Evolutionary conservation across 2,797 vertebrate species (phyloP).

Genomic region (Anas capensis): DNA sequence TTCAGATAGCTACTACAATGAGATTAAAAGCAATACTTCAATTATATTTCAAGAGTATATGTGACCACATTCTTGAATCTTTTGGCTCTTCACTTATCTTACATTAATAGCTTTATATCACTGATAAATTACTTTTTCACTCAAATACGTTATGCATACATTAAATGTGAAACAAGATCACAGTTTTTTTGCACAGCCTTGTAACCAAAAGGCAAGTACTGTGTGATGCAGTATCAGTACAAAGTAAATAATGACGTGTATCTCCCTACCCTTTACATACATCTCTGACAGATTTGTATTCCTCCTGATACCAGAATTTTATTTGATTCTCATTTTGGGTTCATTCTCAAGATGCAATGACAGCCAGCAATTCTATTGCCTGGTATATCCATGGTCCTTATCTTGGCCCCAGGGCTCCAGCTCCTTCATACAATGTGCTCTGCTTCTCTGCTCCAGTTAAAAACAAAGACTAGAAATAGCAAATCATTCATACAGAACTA

Average conservation of each 20-base stretch:
- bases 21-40: constrained; percentile 1
- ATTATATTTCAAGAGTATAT: not conserved
- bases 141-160: not conserved
- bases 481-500: not conserved
- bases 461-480: not conserved
- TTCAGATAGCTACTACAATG: not conserved
- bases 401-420: not conserved
- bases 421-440: not conserved
- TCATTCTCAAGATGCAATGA: not conserved
- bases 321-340: not conserved
- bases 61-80: not conserved
- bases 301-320: not conserved
- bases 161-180: not conserved
- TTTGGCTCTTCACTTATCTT: not conserved
- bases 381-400: not conserved
- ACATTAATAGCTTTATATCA: not conserved
- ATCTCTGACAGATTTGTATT: not conserved
- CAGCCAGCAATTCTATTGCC: not conserved
- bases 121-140: not conserved
- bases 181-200: not conserved
- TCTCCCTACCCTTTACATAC: not conserved
- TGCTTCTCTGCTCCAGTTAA: not conserved
- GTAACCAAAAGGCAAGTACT: not conserved
- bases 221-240: accelerated
- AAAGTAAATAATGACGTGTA: not conserved